Evolutionary conservation across 2,888 invertebrate species (phyloP), one percentile per base, ranked within the genome.

Genomic region (Diplolepis rosae): DNA sequence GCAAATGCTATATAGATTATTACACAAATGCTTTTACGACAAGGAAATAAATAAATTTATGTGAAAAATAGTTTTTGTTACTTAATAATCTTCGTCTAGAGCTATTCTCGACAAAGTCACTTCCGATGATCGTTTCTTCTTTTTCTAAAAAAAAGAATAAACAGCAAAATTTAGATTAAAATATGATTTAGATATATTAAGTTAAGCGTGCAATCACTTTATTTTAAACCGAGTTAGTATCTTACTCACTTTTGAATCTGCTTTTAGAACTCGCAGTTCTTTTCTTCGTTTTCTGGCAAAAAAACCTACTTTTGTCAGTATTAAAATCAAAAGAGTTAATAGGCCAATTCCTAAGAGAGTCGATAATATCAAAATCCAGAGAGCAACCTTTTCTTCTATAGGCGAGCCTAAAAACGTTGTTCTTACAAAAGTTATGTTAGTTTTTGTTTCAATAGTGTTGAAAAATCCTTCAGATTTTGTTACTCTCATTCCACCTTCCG

Each of bases 331-430:
- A 6, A 87, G 39, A 9, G 82, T 69, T 1, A 88, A 68, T 4
- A 88, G 61, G 32, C 84, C 28, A 48, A 87, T 74, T 18, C 88
- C 88, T n/a, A 85, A 65, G 7, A 84, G 68, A 22, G 85, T 74
- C n/a, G 88, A 85, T 27, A 85, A 30, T 4, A 77, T 74, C 32
- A 87, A 78, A 66, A 88, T 81, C 88, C 87, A 86, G 11, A 70
- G 48, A 2, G 84, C 83, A 45, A 87, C 72, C 15, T 67, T 75
- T 61, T 76, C 72, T 15, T 80, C 82, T 7, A 78, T 66, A 3
- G 85, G 81, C 18, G 86, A 84, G 18, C 87, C 88, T 7, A 89
- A 73, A 65, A 90, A 89, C 24, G 87, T 82, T 66, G 87, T 90
- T 30, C 84, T 82, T n/a, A 89, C 83, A 11, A 76, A 73, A 22